Conservation (phyloP, 2,888 invertebrate genomes). For the Sinodicranocentrus sp. region DNA sequence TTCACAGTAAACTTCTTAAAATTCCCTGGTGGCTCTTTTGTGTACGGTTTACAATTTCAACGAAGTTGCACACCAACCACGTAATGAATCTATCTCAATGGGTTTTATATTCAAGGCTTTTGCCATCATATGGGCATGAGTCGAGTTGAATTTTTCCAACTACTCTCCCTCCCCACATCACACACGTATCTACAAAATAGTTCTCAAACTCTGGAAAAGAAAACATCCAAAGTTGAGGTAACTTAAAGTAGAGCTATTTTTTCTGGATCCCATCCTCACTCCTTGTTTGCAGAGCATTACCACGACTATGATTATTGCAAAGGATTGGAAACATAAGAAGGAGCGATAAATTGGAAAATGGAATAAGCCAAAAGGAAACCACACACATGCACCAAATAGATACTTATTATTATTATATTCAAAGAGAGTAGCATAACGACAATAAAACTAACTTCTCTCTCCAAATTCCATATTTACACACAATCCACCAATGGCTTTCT, state of each 20-base stretch:
- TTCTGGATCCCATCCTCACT: background rate
- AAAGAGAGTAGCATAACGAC: constrained; percentile 23
- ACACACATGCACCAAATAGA: too few species aligned
- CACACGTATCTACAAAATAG: too few species aligned
- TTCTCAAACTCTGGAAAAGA: background rate
- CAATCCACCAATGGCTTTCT: too few species aligned
- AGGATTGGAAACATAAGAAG: too few species aligned
- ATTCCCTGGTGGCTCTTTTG: constrained; percentile 66
- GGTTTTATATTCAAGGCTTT: background rate
- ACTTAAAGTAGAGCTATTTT: background rate
- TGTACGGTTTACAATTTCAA: constrained; percentile 56
- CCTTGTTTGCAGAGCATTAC: constrained; percentile 25
- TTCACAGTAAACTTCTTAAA: constrained; percentile 44
- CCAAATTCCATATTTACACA: too few species aligned
- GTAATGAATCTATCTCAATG: constrained; percentile 45
- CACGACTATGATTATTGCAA: constrained; percentile 14
- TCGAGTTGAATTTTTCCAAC: too few species aligned
- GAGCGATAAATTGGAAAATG: constrained; percentile 63
- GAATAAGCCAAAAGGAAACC: constrained; percentile 56
- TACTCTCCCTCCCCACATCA: too few species aligned
- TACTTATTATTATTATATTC: constrained; percentile 13
- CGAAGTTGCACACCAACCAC: constrained; percentile 29
- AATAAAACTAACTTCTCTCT: too few species aligned
- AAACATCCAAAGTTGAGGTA: background rate
- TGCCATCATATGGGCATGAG: too few species aligned